These are phyloP conservation scores for Drosophila nigricruria DNA, from an alignment of 2,888 invertebrate genomes.

Conservation along the genomic window DNA sequence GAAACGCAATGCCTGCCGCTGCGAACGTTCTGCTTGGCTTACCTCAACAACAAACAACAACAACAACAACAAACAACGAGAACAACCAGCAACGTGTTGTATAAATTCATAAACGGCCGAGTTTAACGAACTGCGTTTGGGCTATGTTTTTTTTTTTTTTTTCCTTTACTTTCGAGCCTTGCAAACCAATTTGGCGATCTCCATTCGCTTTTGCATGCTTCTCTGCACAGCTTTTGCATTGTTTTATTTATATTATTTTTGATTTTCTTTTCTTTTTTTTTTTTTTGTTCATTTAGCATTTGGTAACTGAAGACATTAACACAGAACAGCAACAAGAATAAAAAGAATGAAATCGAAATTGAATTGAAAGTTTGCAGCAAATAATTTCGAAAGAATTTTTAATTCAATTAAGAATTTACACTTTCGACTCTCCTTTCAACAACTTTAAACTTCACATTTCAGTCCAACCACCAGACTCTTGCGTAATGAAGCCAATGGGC, in stretches of 20 bases:
- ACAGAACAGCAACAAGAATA: slow-evolving; percentile 4
- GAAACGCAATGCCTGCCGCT: slow-evolving; percentile 48
- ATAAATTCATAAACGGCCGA: slow-evolving; percentile 69
- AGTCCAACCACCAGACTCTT: slow-evolving; percentile 1
- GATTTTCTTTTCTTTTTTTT: not conserved
- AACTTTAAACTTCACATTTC: not conserved
- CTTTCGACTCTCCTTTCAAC: slow-evolving; percentile 1
- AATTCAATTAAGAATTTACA: slow-evolving; percentile 49
- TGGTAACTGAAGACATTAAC: slow-evolving; percentile 25
- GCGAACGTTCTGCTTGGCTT: slow-evolving; percentile 70
- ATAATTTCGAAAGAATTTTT: slow-evolving; percentile 39
- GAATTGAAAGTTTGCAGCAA: slow-evolving; percentile 20
- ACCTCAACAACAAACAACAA: slow-evolving; percentile 29
- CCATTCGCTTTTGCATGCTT: slow-evolving; percentile 51
- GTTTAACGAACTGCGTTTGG: slow-evolving; percentile 73
- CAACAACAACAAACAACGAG: slow-evolving; percentile 14
- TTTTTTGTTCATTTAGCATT: not conserved
- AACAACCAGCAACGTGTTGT: slow-evolving; percentile 51
- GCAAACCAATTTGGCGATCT: slow-evolving; percentile 55
- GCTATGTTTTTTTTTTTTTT: slow-evolving; percentile 31
- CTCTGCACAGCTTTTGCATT: slow-evolving; percentile 55
- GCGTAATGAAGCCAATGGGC: slow-evolving; percentile 12
- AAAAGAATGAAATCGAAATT: slow-evolving; percentile 8
- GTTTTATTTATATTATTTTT: slow-evolving; percentile 16
- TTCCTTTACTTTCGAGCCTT: slow-evolving; percentile 16